phyloP scores from a whole-genome alignment of 2,888 invertebrate species.

The Platynereis dumerilii region DNA sequence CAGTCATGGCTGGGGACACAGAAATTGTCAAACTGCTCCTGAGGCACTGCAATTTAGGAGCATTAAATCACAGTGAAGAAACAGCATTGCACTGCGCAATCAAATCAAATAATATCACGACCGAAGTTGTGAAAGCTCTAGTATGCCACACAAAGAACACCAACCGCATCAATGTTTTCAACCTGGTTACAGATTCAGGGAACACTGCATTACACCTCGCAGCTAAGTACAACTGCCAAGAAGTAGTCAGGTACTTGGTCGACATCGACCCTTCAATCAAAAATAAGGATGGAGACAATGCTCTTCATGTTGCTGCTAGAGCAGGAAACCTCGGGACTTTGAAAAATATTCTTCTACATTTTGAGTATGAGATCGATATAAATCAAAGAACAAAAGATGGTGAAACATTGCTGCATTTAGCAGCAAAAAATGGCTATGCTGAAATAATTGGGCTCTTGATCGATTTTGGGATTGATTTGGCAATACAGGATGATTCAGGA shows the following conservation, averaged over 20 bases:
- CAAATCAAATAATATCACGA: neutral
- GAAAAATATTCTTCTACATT: too few species aligned
- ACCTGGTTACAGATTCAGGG: constrained; percentile 43
- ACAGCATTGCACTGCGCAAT: neutral
- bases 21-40: constrained; percentile 43
- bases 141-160: neutral
- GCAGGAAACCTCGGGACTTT: too few species aligned
- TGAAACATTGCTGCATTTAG: constrained; percentile 9
- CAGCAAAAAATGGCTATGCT: neutral
- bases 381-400: constrained; percentile 2
- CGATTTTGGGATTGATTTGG: constrained; percentile 40
- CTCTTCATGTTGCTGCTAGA: constrained; percentile 45
- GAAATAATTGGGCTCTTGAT: neutral
- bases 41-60: neutral
- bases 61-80: neutral
- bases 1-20: constrained; percentile 47
- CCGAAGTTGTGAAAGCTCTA: neutral
- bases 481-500: constrained; percentile 40
- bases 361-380: neutral
- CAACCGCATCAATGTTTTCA: neutral
- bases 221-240: neutral
- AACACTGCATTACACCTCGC: constrained; percentile 24
- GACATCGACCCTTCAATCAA: constrained; percentile 25
- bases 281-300: constrained; percentile 45
- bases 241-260: neutral